Conservation (phyloP, 2,113 vertebrate species). For the Dromiciops gliroides region DNA sequence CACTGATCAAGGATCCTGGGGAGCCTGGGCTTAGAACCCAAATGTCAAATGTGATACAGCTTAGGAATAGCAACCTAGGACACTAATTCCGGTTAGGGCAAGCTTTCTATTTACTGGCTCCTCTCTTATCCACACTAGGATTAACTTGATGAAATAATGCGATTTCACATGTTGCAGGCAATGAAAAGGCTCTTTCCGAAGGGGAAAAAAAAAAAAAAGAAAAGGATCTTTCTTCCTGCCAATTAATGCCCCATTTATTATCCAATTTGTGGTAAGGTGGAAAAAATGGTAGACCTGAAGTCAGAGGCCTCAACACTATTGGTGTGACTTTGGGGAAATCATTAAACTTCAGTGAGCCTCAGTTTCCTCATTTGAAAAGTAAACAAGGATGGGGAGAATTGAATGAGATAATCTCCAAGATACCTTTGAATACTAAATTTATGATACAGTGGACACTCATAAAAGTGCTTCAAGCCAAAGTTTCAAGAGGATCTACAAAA, state of each 20-base stretch:
- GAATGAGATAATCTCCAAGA: not conserved
- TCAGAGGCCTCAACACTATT: not conserved
- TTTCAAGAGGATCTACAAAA: conserved; percentile 34
- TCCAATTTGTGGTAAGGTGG: not conserved
- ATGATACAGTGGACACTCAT: not conserved
- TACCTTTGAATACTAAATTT: not conserved
- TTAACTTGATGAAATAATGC: not conserved
- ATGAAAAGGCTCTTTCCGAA: too few relatives aligned
- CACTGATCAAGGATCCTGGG: not conserved
- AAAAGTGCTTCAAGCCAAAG: conserved; percentile 15
- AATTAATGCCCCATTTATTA: not conserved
- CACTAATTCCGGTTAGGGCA: not conserved
- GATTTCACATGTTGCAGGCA: not conserved
- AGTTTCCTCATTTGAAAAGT: not conserved
- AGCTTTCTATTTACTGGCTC: not conserved
- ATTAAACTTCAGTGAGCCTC: not conserved
- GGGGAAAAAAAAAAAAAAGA: too few relatives aligned
- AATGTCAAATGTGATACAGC: not conserved
- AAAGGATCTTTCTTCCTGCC: not conserved
- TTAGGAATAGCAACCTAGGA: not conserved
- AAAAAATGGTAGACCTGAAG: not conserved
- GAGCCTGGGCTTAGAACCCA: not conserved
- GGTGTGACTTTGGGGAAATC: not conserved
- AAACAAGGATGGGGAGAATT: not conserved
- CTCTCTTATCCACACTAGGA: not conserved